phyloP scores from a whole-genome alignment of 2,888 invertebrate species.

The Himalopsyche anomala region DNA sequence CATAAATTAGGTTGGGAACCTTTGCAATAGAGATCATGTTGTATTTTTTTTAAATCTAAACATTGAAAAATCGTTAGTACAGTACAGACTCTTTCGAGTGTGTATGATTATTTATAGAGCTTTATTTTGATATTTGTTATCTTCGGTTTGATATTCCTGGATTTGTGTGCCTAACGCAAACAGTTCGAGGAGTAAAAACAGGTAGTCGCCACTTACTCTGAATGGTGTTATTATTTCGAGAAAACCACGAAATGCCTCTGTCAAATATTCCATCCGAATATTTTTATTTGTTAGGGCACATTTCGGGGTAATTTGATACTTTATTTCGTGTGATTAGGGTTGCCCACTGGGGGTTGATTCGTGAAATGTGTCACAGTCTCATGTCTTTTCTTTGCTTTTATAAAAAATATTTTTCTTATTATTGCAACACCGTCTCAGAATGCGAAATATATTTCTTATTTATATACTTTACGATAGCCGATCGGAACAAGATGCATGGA shows the following conservation, averaged over 20 bases:
- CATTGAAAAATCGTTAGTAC: too few relatives aligned
- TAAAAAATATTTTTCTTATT: background rate
- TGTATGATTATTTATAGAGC: too few relatives aligned
- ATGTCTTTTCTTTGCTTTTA: constrained; percentile 1
- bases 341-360: constrained; percentile 33
- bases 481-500: too few relatives aligned
- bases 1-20: too few relatives aligned
- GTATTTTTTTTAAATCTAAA: too few relatives aligned
- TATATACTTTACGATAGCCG: too few relatives aligned
- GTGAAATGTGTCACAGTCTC: constrained; percentile 39
- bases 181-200: constrained; percentile 45
- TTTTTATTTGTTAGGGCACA: constrained; percentile 37
- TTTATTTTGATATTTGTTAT: too few relatives aligned
- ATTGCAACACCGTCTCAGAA: background rate
- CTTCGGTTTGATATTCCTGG: background rate
- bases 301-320: constrained; percentile 56
- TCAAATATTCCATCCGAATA: constrained; percentile 47
- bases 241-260: constrained; percentile 44
- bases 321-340: constrained; percentile 55
- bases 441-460: too few relatives aligned
- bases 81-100: too few relatives aligned
- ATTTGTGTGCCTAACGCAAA: background rate
- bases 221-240: constrained; percentile 19
- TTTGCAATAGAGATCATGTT: too few relatives aligned
- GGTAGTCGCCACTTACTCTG: constrained; percentile 45